Conservation (phyloP, 2,888 invertebrate species). For the Mythimna vitellina region DNA sequence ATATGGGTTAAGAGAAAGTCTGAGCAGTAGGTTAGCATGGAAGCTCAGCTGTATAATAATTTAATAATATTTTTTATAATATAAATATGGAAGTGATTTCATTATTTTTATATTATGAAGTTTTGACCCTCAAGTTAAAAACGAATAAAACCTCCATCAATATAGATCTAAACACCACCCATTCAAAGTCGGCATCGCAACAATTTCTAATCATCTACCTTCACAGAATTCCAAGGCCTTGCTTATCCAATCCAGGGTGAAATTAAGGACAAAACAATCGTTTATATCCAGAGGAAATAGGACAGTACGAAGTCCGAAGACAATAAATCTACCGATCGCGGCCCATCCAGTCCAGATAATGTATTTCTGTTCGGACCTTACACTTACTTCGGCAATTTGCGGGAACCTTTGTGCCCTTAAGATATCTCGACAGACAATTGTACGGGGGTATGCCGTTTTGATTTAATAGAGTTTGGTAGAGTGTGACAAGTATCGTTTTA, state of each 20-base stretch:
- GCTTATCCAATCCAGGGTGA: constrained; percentile 57
- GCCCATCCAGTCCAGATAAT: constrained; percentile 87
- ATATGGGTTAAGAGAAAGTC: constrained; percentile 34
- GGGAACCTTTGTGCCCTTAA: constrained; percentile 90
- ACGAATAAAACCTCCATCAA: not conserved
- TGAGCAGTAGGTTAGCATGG: constrained; percentile 1
- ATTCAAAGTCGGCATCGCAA: constrained; percentile 31
- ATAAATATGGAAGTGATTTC: no score
- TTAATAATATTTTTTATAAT: no score
- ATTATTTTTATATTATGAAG: no score
- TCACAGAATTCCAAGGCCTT: constrained; percentile 46
- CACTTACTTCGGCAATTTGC: constrained; percentile 90
- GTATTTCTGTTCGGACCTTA: constrained; percentile 90
- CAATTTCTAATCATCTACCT: constrained; percentile 57
- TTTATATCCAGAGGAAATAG: constrained; percentile 80
- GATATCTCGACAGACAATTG: constrained; percentile 90
- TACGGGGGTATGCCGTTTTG: constrained; percentile 77
- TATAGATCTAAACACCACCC: not conserved
- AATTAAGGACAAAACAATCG: constrained; percentile 70
- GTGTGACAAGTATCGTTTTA: constrained; percentile 58
- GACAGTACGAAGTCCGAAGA: constrained; percentile 78
- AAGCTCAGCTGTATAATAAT: constrained; percentile 26
- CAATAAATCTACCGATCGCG: constrained; percentile 85
- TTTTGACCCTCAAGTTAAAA: not conserved
- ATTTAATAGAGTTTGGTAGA: constrained; percentile 61